Percentiles rank a stretch among this genome's conserved stretches.
phyloP scores from a whole-genome alignment of 2,888 invertebrate genomes.

The Lithophane semibrunnea region DNA sequence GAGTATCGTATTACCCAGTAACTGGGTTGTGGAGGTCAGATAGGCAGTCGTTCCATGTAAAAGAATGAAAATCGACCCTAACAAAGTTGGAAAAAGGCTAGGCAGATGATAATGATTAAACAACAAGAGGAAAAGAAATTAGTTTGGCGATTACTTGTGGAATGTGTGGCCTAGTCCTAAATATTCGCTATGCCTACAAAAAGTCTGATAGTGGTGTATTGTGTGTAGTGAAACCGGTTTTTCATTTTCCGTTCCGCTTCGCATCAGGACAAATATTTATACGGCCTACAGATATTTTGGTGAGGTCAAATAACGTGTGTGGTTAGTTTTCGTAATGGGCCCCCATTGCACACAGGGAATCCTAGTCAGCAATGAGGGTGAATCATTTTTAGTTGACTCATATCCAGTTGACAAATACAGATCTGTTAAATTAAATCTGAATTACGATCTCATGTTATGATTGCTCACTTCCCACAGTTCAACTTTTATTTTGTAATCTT shows the following conservation, averaged over 20 bases:
- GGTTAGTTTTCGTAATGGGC: conserved; percentile 17
- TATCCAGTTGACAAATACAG: conserved; percentile 40
- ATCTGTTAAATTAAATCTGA: conserved; percentile 43
- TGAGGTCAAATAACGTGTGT: conserved; percentile 33
- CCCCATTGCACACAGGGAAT: conserved; percentile 32
- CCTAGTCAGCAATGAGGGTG: conserved; percentile 46
- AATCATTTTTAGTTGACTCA: conserved; percentile 52
- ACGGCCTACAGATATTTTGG: conserved; percentile 27
- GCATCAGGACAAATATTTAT: conserved; percentile 45
- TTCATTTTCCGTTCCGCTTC: conserved; percentile 17
- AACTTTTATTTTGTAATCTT: conserved; percentile 53
- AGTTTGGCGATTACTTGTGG: neutral
- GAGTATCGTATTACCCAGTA: neutral
- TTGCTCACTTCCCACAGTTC: conserved; percentile 39
- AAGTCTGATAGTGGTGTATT: conserved; percentile 5
- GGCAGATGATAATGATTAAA: neutral
- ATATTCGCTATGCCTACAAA: neutral
- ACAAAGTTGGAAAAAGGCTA: too few species aligned
- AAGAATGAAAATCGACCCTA: neutral
- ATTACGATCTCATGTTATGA: conserved; percentile 19
- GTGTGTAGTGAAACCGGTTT: conserved; percentile 24
- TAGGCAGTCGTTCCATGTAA: neutral
- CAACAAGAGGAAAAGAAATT: neutral
- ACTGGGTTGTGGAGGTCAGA: neutral
- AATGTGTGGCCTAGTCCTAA: conserved; percentile 49